Evolutionary conservation across 2,797 vertebrate species (phyloP), one percentile per base, ranked within the genome.

Genomic region (Semaprochilodus insignis): DNA sequence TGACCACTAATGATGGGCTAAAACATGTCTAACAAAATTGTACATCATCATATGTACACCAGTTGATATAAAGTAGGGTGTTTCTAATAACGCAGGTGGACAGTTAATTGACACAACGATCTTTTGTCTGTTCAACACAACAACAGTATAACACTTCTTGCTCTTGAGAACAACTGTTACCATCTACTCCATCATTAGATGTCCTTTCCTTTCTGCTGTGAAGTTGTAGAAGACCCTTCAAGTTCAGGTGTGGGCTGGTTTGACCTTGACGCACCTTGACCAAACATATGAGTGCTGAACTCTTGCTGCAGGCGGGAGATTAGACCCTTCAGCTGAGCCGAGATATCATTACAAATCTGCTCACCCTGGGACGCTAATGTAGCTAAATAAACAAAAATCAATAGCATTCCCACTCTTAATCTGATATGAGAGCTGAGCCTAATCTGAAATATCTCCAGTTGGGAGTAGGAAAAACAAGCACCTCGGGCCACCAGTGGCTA

Each of bases 331-430:
- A 79, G 27, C 78, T 82, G 57, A 36, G 74, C 66, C 34, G 48
- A 86, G 92, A 95, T 96, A 93, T 93, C 90, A 90, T 91, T 86
- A 84, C 89, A 94, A 93, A 93, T 95, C 93, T 92, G 92, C 93
- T 88, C 91, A 67, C 67, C 93, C 93, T 91, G 90, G 90, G 92
- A 89, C 90, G 90, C 92, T 93, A 93, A 92, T 91, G 83, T 92
- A 84, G 57, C 93, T 91, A 93, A 95, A 95, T 86, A 93, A 95
- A 95, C 85, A 92, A 94, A 95, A 96, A 96, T 96, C 95, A 89
- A 95, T 95, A 91, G 85, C 89, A 84, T 88, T 93, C 52, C 27
- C 77, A 69, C 90, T 85, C 57, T 93, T 93, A 93, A 93, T 96
- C 94, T 93, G 94, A 92, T 87, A 69, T 16, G 77, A 34, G 71